phyloP scores from a whole-genome alignment of 2,113 vertebrate species.

The Myiopsitta monachus region DNA sequence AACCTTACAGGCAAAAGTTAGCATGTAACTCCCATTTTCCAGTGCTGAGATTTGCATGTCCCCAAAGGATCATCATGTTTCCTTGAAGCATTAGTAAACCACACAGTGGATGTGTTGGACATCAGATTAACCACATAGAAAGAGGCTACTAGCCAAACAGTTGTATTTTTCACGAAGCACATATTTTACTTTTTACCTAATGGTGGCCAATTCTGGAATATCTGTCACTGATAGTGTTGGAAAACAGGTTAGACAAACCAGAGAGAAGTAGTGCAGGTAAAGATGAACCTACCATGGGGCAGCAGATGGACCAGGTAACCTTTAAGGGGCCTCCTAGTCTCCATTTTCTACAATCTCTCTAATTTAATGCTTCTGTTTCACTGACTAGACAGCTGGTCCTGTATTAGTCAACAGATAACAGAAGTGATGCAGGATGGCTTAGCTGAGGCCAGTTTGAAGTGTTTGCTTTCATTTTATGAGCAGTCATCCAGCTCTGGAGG shows the following conservation, averaged over 20 bases:
- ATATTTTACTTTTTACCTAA: not conserved
- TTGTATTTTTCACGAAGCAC: not conserved
- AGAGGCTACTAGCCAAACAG: not conserved
- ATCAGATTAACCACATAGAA: not conserved
- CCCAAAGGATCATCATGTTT: not conserved
- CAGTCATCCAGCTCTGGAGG: not conserved
- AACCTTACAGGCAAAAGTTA: not conserved
- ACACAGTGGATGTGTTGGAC: not conserved
- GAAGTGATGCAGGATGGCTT: not conserved
- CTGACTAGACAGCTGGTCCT: not conserved
- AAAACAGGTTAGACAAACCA: not conserved
- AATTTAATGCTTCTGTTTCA: not conserved
- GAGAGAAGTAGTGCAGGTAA: not conserved
- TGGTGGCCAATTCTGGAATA: not conserved
- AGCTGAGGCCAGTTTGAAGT: not conserved
- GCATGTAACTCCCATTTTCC: not conserved
- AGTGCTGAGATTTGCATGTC: not conserved
- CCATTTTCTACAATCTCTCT: not conserved
- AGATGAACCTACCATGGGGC: not conserved
- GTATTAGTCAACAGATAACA: not conserved
- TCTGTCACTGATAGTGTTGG: not conserved
- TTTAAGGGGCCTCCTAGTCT: not conserved
- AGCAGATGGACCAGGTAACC: not conserved
- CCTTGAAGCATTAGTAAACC: not conserved
- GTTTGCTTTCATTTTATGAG: not conserved